Conservation (phyloP, 1,140 invertebrate species). For the Pachyrhynchus sulphureomaculatus region DNA sequence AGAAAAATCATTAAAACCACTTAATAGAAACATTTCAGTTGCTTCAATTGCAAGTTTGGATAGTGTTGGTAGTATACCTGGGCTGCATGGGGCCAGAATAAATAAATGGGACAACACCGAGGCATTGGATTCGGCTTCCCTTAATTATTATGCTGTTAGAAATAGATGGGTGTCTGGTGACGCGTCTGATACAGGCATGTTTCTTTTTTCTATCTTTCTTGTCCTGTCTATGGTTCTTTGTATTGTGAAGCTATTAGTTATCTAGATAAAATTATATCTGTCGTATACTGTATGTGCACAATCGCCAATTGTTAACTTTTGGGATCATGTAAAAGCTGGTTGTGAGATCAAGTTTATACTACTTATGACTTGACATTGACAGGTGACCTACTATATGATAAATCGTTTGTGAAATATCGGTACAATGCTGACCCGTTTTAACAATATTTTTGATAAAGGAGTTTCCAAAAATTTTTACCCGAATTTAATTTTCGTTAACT, state of each 20-base stretch:
- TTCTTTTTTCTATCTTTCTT: conserved; percentile 15
- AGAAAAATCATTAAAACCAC: not conserved
- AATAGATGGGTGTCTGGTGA: conserved; percentile 43
- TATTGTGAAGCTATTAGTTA: not conserved
- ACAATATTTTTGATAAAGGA: too few species aligned
- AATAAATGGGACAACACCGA: conserved; percentile 46
- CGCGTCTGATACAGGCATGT: conserved; percentile 48
- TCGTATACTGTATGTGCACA: too few species aligned
- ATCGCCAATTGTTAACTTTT: too few species aligned
- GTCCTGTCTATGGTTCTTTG: not conserved
- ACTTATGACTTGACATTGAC: too few species aligned
- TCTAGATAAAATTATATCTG: too few species aligned
- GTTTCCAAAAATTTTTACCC: too few species aligned
- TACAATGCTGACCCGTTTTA: too few species aligned
- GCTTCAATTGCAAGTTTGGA: conserved; percentile 35
- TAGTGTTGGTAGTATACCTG: conserved; percentile 37
- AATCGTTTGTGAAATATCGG: too few species aligned
- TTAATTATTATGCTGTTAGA: conserved; percentile 25
- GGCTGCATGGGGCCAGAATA: conserved; percentile 36
- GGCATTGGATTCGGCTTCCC: conserved; percentile 40
- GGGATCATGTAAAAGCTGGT: too few species aligned
- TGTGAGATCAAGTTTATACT: too few species aligned
- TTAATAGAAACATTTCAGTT: conserved; percentile 15
- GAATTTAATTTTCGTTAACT: too few species aligned
- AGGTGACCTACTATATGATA: too few species aligned